A percentile compares a stretch with the other conserved stretches of the same genome.
Evolutionary conservation across 2,113 vertebrate species (phyloP).

Genomic region (Strigops habroptila): DNA sequence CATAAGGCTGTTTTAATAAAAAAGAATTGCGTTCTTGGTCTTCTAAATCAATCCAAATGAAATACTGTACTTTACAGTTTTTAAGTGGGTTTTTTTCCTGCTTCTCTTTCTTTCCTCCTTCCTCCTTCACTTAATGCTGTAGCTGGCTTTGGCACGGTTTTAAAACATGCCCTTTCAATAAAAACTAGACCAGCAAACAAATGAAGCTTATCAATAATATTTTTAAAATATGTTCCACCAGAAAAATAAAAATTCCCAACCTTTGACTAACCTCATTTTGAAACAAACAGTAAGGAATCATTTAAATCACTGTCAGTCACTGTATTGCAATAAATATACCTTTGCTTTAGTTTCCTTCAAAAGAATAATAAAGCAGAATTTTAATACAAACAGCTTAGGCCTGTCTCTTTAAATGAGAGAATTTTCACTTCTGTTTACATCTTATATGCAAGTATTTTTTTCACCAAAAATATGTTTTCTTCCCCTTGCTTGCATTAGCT

Average conservation of each 20-base stretch:
- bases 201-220: conserved; percentile 47
- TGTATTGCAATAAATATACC: not conserved
- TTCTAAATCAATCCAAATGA: conserved; percentile 20
- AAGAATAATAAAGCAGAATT: conserved; percentile 27
- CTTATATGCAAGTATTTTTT: not conserved
- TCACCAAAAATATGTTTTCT: not conserved
- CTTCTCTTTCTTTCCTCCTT: not conserved
- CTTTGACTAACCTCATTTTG: conserved; percentile 22
- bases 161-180: conserved; percentile 47
- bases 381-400: conserved; percentile 20
- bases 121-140: not conserved
- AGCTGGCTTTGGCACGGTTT: conserved; percentile 26
- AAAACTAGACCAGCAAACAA: conserved; percentile 56
- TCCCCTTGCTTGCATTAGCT: not conserved
- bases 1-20: conserved; percentile 44
- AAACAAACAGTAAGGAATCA: conserved; percentile 50
- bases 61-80: conserved; percentile 33
- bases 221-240: conserved; percentile 25
- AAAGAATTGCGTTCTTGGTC: conserved; percentile 22
- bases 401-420: conserved; percentile 8
- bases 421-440: not conserved
- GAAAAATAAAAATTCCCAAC: conserved; percentile 29
- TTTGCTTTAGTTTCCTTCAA: conserved; percentile 17
- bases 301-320: conserved; percentile 33
- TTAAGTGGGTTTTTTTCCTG: not conserved